Evolutionary conservation across 2,888 invertebrate genomes (phyloP), one percentile per base, ranked within the genome.

Genomic region (Drosophila pseudotalamancana): DNA sequence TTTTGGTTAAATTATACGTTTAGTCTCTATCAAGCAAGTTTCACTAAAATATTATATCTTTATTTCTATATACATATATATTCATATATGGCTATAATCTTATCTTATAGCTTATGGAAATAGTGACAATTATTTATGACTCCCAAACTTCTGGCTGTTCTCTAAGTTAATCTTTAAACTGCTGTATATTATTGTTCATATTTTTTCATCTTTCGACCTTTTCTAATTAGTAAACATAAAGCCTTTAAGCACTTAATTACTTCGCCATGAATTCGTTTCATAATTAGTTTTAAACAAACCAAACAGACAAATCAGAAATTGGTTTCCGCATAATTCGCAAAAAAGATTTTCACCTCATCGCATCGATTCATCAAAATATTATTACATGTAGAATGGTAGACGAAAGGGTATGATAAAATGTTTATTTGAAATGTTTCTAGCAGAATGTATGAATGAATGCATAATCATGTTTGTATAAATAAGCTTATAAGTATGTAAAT

Each of bases 271-370:
- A 39, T 49, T 49, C 34, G 37, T 57, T 71, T 60, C 56, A 56
- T 51, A 61, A 66, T 77, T 42, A 73, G 57, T 46, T 49, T 34
- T 3, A 32, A 34, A 11, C 32, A 8, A 32, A 19, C 6, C 45
- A 45, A 60, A 32, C 35, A 19, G n/a, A 45, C 43, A 34, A 53
- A 65, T 14, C 11, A n/a, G 25, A 61, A 67, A 64, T 62, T 64
- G 40, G 60, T 48, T 74, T 77, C 71, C 78, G 82, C 59, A 57
- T 79, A 67, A 60, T 59, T 63, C 37, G 42, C 37, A 14, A 42
- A 25, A 6, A 80, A 57, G 31, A 27, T 72, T 80, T 73, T 72
- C 39, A 34, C 46, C 53, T 68, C 73, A 73, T 35, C 61, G 48
- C 50, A 69, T 34, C 37, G 6, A 67, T 67, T 59, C 18, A 65